Evolutionary conservation across 2,797 vertebrate species (phyloP).

Genomic region (Phoxinus dragarum): DNA sequence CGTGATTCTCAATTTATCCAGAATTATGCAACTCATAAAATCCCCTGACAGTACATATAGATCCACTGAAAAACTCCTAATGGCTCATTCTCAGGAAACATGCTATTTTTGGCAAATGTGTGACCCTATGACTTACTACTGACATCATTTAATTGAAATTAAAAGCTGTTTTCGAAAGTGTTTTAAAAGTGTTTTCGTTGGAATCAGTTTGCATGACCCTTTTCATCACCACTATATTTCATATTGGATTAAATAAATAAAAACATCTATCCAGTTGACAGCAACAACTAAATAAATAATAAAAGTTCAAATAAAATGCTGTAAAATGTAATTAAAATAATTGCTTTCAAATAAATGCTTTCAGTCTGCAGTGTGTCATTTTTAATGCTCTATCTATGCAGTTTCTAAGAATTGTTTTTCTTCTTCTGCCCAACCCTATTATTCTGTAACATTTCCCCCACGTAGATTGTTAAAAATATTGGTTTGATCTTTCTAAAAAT

Average conservation of each 20-base stretch:
- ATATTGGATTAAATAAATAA: neutral
- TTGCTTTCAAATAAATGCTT: neutral
- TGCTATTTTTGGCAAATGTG: neutral
- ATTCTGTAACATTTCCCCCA: neutral
- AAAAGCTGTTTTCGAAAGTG: too few species aligned
- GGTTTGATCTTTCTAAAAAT: slow-evolving; percentile 4
- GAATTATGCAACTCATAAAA: neutral
- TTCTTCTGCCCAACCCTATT: neutral
- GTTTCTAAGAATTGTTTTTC: neutral
- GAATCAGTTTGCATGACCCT: neutral
- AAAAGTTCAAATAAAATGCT: neutral
- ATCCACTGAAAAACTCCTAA: too few species aligned
- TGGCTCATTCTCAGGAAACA: neutral
- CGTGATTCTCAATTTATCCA: neutral
- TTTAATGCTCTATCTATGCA: neutral
- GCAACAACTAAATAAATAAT: neutral
- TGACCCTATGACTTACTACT: too few species aligned
- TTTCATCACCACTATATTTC: neutral
- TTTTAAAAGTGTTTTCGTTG: neutral
- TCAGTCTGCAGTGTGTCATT: neutral
- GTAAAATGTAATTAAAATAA: neutral
- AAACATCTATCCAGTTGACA: neutral
- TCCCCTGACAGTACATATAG: neutral
- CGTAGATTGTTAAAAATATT: neutral
- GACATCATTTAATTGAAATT: neutral